phyloP scores from a whole-genome alignment of 2,888 invertebrate genomes.

The Drosophila monieri region DNA sequence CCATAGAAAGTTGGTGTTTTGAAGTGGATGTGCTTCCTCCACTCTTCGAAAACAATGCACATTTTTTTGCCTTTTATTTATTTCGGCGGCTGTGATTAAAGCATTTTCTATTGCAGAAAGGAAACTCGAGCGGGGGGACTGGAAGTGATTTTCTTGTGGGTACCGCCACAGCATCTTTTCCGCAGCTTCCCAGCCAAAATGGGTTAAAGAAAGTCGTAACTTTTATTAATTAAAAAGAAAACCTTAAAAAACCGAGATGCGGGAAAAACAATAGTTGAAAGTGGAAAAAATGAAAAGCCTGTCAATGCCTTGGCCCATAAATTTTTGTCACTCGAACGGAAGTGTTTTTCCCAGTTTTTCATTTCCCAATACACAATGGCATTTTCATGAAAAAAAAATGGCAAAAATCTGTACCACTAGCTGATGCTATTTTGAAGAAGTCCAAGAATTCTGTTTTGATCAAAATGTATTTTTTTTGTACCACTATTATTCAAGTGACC shows the following conservation, averaged over 20 bases:
- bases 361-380: not conserved
- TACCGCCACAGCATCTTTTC: conserved; percentile 16
- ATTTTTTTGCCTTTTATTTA: conserved; percentile 47
- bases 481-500: not conserved
- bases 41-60: conserved; percentile 56
- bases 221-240: conserved; percentile 70
- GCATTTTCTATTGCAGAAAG: conserved; percentile 65
- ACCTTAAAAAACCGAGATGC: conserved; percentile 2
- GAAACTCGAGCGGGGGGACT: conserved; percentile 57
- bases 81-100: conserved; percentile 53
- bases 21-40: conserved; percentile 21
- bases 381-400: not conserved
- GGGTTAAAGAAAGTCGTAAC: conserved; percentile 75
- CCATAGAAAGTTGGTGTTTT: conserved; percentile 57
- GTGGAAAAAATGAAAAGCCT: not conserved
- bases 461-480: not conserved
- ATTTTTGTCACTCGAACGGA: conserved; percentile 2
- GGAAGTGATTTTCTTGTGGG: conserved; percentile 43
- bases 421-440: not conserved
- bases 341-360: conserved; percentile 8
- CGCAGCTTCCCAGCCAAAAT: conserved; percentile 35
- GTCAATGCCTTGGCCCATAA: conserved; percentile 29
- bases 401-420: not conserved
- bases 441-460: not conserved
- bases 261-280: conserved; percentile 46